A percentile compares a stretch with the other conserved stretches of the same genome.
phyloP scores from a whole-genome alignment of 2,888 invertebrate species.

The Andrena chrysosceles region DNA sequence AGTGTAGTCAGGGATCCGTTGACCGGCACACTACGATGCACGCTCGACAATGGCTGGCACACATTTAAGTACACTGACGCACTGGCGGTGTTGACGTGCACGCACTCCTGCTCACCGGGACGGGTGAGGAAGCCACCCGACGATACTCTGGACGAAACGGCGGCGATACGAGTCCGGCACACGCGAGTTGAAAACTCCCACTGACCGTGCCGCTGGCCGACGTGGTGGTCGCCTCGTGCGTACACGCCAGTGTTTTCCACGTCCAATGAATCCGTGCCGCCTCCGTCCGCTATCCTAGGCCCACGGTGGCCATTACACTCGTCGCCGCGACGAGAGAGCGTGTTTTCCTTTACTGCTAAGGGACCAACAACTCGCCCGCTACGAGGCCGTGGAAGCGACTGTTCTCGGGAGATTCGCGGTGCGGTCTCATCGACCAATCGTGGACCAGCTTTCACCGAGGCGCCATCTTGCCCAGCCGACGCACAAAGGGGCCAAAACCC shows the following conservation, averaged over 20 bases:
- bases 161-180: conserved; percentile 54
- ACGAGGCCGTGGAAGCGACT: conserved; percentile 73
- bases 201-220: conserved; percentile 29
- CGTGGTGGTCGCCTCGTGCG: conserved; percentile 23
- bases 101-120: conserved; percentile 65
- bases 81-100: conserved; percentile 62
- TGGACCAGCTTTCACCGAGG: conserved; percentile 70
- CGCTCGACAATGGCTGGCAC: conserved; percentile 74
- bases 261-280: conserved; percentile 29
- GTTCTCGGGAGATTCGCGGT: conserved; percentile 75
- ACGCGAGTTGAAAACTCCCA: conserved; percentile 48
- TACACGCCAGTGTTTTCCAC: conserved; percentile 17
- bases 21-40: conserved; percentile 69
- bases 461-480: conserved; percentile 77
- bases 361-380: conserved; percentile 68
- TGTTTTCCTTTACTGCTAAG: conserved; percentile 64
- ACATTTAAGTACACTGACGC: conserved; percentile 72
- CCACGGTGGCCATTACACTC: conserved; percentile 73
- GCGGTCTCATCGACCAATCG: conserved; percentile 76
- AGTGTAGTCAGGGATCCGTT: conserved; percentile 42
- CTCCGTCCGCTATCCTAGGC: conserved; percentile 57
- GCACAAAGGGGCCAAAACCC: conserved; percentile 71
- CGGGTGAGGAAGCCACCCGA: conserved; percentile 18
- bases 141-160: conserved; percentile 42
- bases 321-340: conserved; percentile 67